Percentiles rank a stretch among this genome's conserved stretches.
These are phyloP conservation scores for Rhinoderma darwinii DNA, from an alignment of 2,113 vertebrate species.

Conservation along the genomic window DNA sequence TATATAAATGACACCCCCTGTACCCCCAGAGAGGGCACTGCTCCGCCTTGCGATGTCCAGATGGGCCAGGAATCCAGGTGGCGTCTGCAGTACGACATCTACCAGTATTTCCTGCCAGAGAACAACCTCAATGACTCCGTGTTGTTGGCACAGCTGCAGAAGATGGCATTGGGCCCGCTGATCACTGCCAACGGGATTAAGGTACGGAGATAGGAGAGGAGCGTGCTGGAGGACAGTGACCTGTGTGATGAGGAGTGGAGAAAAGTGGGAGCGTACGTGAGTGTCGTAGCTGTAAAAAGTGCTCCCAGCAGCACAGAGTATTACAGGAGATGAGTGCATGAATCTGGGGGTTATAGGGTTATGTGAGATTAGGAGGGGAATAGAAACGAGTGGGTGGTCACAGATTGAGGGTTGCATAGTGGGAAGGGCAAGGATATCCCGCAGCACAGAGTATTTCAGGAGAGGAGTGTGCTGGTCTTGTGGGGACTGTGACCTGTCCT, in stretches of 20 bases:
- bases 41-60: conserved; percentile 75
- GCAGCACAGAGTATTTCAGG: background rate
- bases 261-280: no score
- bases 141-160: conserved; percentile 77
- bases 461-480: no score
- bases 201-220: conserved; percentile 72
- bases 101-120: conserved; percentile 91
- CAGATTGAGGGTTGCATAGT: background rate
- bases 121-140: conserved; percentile 77
- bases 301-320: background rate
- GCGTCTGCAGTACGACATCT: conserved; percentile 88
- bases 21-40: conserved; percentile 72
- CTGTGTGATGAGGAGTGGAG: no score
- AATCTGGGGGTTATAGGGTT: no score
- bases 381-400: background rate
- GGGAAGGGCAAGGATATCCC: background rate
- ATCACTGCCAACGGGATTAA: conserved; percentile 73
- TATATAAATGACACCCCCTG: no score
- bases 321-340: no score
- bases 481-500: no score
- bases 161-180: conserved; percentile 73
- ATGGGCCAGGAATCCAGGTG: conserved; percentile 69
- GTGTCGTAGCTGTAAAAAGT: no score
- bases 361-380: no score
- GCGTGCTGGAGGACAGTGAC: background rate